Percentiles rank a stretch among this genome's conserved stretches.
These are phyloP conservation scores for Sphinx pinastri DNA, from an alignment of 2,888 invertebrate genomes.

Conservation along the genomic window DNA sequence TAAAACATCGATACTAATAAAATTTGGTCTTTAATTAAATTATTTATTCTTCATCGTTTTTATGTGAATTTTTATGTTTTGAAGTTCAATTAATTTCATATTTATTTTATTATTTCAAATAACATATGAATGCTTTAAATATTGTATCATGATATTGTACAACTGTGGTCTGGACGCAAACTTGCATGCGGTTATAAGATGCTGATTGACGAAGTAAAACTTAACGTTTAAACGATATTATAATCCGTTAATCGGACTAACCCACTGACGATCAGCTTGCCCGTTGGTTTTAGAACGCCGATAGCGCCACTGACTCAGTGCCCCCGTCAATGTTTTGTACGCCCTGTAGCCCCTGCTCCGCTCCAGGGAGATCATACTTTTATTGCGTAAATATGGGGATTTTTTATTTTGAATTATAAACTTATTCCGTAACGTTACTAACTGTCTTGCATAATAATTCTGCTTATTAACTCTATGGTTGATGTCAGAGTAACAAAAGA, in stretches of 20 bases:
- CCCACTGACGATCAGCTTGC: slow-evolving; percentile 49
- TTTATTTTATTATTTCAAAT: not conserved
- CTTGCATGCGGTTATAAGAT: slow-evolving; percentile 7
- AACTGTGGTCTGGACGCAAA: slow-evolving; percentile 10
- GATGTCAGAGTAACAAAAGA: not conserved
- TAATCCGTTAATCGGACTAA: slow-evolving; percentile 40
- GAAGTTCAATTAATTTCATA: not conserved
- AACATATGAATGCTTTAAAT: slow-evolving; percentile 3
- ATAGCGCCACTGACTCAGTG: slow-evolving; percentile 67
- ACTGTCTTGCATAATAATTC: slow-evolving; percentile 22
- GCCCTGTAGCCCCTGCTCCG: slow-evolving; percentile 72
- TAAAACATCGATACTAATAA: not conserved
- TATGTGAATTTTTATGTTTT: not conserved
- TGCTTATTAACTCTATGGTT: not conserved
- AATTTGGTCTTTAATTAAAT: not conserved
- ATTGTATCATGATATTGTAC: not conserved
- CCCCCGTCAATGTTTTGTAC: slow-evolving; percentile 78
- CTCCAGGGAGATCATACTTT: slow-evolving; percentile 72
- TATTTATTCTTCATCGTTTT: not conserved
- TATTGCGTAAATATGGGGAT: slow-evolving; percentile 79
- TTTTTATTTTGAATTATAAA: slow-evolving; percentile 45
- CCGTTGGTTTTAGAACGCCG: slow-evolving; percentile 70
- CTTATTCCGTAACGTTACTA: slow-evolving; percentile 33
- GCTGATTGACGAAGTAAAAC: slow-evolving; percentile 3
- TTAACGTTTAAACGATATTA: not conserved